phyloP scores from a whole-genome alignment of 2,113 vertebrate species.

The Pelmatolapia mariae region DNA sequence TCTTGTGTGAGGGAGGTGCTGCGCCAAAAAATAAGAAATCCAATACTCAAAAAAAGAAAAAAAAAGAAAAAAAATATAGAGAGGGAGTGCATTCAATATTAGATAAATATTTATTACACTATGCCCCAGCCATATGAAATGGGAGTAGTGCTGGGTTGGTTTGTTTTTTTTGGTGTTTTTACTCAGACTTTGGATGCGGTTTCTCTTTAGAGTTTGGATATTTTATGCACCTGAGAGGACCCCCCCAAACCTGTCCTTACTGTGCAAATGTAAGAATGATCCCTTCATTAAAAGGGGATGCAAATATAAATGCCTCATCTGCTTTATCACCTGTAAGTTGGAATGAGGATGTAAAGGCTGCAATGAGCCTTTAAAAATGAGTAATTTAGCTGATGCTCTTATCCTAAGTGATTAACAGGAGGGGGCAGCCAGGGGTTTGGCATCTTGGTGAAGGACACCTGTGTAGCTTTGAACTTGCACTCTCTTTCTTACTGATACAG shows the following conservation, averaged over 20 bases:
- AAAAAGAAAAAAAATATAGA: background rate
- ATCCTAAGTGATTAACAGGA: conserved; percentile 22
- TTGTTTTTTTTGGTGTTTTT: background rate
- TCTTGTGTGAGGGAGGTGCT: background rate
- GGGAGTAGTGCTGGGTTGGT: background rate
- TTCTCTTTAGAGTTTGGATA: background rate
- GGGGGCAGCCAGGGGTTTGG: background rate
- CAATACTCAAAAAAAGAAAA: background rate
- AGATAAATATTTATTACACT: conserved; percentile 14
- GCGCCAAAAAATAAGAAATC: conserved; percentile 4
- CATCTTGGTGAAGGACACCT: background rate
- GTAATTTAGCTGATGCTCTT: conserved; percentile 1
- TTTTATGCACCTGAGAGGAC: background rate
- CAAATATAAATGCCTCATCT: conserved; percentile 35
- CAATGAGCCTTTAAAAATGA: conserved; percentile 20
- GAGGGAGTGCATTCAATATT: background rate
- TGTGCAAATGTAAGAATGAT: conserved; percentile 12
- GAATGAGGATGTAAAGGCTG: conserved; percentile 9
- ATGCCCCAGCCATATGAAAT: background rate
- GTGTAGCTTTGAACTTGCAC: background rate
- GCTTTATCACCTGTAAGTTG: conserved; percentile 1
- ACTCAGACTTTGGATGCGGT: background rate
- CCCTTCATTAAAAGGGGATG: conserved; percentile 23
- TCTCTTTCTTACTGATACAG: background rate
- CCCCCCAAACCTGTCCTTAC: background rate